Conservation (phyloP, 1,140 invertebrate genomes). For the Planococcus citri region DNA sequence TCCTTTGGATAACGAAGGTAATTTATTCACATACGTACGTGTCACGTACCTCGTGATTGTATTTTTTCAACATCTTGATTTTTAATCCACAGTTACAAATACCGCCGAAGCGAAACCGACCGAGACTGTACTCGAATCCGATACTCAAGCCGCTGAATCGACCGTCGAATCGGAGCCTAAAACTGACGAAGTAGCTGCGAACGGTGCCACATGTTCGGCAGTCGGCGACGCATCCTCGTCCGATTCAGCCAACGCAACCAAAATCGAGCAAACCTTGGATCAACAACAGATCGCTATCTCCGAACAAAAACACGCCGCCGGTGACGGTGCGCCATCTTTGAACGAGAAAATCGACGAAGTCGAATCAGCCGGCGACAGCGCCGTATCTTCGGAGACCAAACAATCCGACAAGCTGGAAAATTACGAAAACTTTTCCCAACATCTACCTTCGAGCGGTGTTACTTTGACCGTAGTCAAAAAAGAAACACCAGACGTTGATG, state of each 20-base stretch:
- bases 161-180: neutral
- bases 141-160: neutral
- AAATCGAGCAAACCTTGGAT: neutral
- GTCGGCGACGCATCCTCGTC: too few species aligned
- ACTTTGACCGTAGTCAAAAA: neutral
- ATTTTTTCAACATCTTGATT: too few species aligned
- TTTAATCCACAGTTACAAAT: neutral
- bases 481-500: neutral
- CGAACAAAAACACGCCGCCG: slow-evolving; percentile 4
- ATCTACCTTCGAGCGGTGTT: neutral
- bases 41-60: too few species aligned
- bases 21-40: too few species aligned
- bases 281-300: neutral
- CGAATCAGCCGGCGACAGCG: neutral
- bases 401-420: neutral
- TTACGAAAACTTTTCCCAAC: neutral
- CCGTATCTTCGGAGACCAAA: neutral
- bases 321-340: neutral
- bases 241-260: neutral
- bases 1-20: neutral
- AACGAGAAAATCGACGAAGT: neutral
- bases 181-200: neutral
- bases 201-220: too few species aligned
- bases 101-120: neutral
- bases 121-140: neutral